These are phyloP conservation scores for Synanthedon tipuliformis DNA, from an alignment of 2,888 invertebrate genomes.

Conservation along the genomic window DNA sequence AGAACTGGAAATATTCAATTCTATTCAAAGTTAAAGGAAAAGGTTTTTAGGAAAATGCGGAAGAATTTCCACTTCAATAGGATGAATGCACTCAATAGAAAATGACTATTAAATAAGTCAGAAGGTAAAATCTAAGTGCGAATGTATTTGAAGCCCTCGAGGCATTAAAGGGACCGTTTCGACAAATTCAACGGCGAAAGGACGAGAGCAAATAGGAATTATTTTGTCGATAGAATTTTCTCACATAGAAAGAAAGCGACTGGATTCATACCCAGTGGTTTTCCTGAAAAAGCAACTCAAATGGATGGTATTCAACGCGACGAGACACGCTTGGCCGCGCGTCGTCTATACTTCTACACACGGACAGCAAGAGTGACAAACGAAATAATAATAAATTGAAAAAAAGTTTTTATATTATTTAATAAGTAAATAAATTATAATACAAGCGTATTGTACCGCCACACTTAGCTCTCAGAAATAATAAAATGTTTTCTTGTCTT, in stretches of 20 bases:
- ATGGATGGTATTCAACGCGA: constrained; percentile 30
- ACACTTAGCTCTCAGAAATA: too few relatives aligned
- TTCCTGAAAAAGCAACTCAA: constrained; percentile 46
- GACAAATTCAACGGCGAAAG: constrained; percentile 30
- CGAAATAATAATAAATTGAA: constrained; percentile 2
- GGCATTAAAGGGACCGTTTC: constrained; percentile 15
- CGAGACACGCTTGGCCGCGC: constrained; percentile 29
- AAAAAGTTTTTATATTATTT: too few relatives aligned
- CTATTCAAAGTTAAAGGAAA: too few relatives aligned
- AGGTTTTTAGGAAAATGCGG: too few relatives aligned
- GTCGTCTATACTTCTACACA: constrained; percentile 25
- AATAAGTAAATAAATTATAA: too few relatives aligned
- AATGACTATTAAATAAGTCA: neutral
- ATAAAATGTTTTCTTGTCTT: neutral
- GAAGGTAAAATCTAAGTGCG: neutral
- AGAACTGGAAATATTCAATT: too few relatives aligned
- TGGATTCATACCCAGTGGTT: constrained; percentile 45
- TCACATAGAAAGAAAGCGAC: constrained; percentile 32
- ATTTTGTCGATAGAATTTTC: constrained; percentile 51
- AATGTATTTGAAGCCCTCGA: neutral
- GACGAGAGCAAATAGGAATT: constrained; percentile 34
- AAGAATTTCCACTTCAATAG: too few relatives aligned
- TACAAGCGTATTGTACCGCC: too few relatives aligned
- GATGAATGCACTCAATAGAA: too few relatives aligned
- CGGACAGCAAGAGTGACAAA: constrained; percentile 9